Conservation (phyloP, 1,140 invertebrate species). For the Belonocnema kinseyi region DNA sequence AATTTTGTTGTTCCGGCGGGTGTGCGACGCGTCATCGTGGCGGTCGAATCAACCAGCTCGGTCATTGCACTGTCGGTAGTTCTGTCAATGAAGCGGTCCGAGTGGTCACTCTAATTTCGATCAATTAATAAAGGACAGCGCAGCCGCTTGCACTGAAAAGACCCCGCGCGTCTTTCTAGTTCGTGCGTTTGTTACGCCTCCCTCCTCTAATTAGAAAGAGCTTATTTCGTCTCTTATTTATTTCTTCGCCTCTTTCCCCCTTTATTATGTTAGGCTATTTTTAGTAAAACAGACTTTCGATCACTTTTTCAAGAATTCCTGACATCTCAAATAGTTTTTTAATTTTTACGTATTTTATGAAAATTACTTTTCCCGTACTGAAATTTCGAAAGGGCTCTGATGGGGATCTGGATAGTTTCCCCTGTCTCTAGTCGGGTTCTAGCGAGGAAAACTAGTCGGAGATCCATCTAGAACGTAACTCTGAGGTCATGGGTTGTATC, state of each 20-base stretch:
- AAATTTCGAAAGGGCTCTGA: no score
- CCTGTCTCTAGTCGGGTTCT: no score
- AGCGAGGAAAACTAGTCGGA: no score
- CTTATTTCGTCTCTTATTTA: neutral
- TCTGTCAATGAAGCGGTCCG: slow-evolving; percentile 37
- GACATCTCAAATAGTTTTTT: no score
- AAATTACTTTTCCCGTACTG: no score
- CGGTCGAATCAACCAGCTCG: slow-evolving; percentile 2
- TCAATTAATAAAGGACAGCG: slow-evolving; percentile 41
- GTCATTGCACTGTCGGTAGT: slow-evolving; percentile 34
- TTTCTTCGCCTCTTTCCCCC: neutral
- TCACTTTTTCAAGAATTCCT: no score
- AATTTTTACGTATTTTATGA: no score
- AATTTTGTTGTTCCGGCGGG: slow-evolving; percentile 40
- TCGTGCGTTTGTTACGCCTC: neutral
- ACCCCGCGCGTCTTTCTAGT: slow-evolving; percentile 3
- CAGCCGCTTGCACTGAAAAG: neutral
- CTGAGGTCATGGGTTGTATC: no score
- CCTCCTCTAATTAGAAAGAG: neutral
- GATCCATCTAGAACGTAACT: no score
- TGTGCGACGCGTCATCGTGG: neutral
- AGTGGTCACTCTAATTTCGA: slow-evolving; percentile 40
- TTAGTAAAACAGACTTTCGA: no score
- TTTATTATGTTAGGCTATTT: neutral
- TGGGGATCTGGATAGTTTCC: no score